A percentile compares a stretch with the other conserved stretches of the same genome.
Evolutionary conservation across 2,888 invertebrate genomes (phyloP).

Genomic region (Cyrtodaria siliqua): DNA sequence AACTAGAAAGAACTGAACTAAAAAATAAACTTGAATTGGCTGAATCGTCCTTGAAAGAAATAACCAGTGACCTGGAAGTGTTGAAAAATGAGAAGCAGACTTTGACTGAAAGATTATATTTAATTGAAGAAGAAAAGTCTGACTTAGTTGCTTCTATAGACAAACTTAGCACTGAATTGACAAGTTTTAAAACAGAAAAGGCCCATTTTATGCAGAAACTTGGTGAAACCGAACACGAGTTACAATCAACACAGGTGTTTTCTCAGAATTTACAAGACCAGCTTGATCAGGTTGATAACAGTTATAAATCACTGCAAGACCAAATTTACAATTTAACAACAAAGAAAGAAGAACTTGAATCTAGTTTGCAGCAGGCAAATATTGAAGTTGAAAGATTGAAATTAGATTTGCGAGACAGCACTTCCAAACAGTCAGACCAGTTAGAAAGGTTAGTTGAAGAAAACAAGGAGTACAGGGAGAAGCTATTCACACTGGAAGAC

Average conservation of each 20-base stretch:
- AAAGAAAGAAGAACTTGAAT: constrained; percentile 50
- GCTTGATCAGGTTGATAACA: constrained; percentile 50
- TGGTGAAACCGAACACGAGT: constrained; percentile 51
- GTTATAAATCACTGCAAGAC: constrained; percentile 49
- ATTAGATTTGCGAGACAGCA: constrained; percentile 33
- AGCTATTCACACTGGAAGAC: constrained; percentile 31
- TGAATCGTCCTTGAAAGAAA: constrained; percentile 16
- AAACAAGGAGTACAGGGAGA: constrained; percentile 34
- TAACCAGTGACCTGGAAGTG: constrained; percentile 9
- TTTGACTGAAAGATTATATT: constrained; percentile 13
- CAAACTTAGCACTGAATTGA: constrained; percentile 29
- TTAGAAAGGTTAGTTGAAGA: constrained; percentile 40
- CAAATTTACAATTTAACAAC: constrained; percentile 41
- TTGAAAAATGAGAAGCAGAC: constrained; percentile 10
- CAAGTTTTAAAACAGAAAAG: constrained; percentile 35
- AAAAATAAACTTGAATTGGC: constrained; percentile 18
- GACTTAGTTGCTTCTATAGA: constrained; percentile 31
- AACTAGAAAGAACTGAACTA: constrained; percentile 2
- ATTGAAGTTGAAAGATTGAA: constrained; percentile 49
- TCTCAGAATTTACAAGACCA: constrained; percentile 60
- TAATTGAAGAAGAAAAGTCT: constrained; percentile 40
- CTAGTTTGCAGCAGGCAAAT: constrained; percentile 49
- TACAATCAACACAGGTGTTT: constrained; percentile 63
- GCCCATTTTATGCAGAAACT: constrained; percentile 38
- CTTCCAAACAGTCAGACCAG: constrained; percentile 13